Conservation (phyloP, 2,888 invertebrate genomes). For the Gymnosoma rotundatum region DNA sequence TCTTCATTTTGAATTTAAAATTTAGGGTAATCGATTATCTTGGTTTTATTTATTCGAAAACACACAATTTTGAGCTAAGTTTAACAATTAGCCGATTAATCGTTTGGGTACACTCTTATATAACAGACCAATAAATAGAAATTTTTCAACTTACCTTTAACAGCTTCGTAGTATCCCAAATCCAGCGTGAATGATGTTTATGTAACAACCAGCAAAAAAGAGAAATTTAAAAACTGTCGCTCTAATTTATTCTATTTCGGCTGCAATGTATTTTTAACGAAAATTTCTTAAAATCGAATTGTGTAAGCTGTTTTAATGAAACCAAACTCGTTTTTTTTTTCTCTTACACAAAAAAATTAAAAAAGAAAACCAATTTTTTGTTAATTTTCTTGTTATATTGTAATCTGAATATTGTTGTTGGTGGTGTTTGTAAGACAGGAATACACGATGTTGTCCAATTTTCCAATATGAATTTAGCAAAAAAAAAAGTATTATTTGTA, state of each 20-base stretch:
- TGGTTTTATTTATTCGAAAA: too few relatives aligned
- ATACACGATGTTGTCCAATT: slow-evolving; percentile 26
- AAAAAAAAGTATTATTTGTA: slow-evolving; percentile 4
- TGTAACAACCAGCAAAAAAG: slow-evolving; percentile 55
- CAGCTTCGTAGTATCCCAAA: slow-evolving; percentile 83
- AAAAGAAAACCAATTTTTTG: not conserved
- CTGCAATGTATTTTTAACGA: not conserved
- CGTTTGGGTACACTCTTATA: too few relatives aligned
- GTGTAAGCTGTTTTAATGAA: slow-evolving; percentile 29
- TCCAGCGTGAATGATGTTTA: slow-evolving; percentile 82
- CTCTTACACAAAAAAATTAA: not conserved
- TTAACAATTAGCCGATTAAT: too few relatives aligned
- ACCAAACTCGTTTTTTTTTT: slow-evolving; percentile 59
- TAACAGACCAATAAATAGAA: not conserved
- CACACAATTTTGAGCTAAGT: too few relatives aligned
- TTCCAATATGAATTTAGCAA: slow-evolving; percentile 34
- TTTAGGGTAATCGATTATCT: too few relatives aligned
- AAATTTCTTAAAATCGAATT: slow-evolving; percentile 35
- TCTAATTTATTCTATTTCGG: not conserved
- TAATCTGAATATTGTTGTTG: not conserved
- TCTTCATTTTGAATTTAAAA: too few relatives aligned
- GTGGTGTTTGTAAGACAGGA: not conserved
- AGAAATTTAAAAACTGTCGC: slow-evolving; percentile 14
- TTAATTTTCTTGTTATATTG: not conserved
- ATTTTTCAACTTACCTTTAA: slow-evolving; percentile 78